A percentile compares a stretch with the other conserved stretches of the same genome.
Conservation (phyloP, 2,888 invertebrate genomes). For the Nemurella pictetii region DNA sequence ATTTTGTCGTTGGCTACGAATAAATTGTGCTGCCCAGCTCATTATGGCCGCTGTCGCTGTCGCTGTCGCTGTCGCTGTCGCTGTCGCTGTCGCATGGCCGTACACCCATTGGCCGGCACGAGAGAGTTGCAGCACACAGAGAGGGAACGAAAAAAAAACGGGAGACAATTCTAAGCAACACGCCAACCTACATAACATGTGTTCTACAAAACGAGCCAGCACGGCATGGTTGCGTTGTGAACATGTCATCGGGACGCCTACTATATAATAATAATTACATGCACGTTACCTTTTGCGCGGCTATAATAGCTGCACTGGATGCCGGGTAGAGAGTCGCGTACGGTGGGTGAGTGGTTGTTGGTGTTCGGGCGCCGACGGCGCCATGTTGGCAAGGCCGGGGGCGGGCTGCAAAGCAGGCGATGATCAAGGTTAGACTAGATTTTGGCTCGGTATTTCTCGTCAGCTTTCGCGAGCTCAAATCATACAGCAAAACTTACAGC, state of each 20-base stretch:
- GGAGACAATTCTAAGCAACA: conserved; percentile 7
- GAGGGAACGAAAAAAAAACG: neutral
- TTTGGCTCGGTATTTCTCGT: too few species aligned
- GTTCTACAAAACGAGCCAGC: conserved; percentile 7
- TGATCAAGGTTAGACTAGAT: too few species aligned
- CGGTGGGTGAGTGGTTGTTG: too few species aligned
- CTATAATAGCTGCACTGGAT: neutral
- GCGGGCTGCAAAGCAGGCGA: too few species aligned
- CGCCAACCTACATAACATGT: conserved; percentile 16
- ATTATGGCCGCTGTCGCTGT: neutral
- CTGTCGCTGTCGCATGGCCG: neutral
- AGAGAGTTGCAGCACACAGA: too few species aligned
- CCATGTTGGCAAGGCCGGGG: too few species aligned
- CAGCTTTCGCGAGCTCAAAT: too few species aligned
- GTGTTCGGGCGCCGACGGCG: too few species aligned
- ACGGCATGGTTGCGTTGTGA: neutral
- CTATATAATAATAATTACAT: neutral
- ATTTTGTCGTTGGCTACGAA: neutral
- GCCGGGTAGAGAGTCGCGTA: too few species aligned
- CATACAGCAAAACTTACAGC: too few species aligned
- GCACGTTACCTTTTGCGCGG: neutral
- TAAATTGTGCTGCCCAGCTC: neutral
- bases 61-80: neutral
- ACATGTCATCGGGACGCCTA: conserved; percentile 3
- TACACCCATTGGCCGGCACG: neutral